Percentiles rank a stretch among this genome's conserved stretches.
These are phyloP conservation scores for Zaprionus nigranus DNA, from an alignment of 1,140 invertebrate genomes.

Conservation along the genomic window DNA sequence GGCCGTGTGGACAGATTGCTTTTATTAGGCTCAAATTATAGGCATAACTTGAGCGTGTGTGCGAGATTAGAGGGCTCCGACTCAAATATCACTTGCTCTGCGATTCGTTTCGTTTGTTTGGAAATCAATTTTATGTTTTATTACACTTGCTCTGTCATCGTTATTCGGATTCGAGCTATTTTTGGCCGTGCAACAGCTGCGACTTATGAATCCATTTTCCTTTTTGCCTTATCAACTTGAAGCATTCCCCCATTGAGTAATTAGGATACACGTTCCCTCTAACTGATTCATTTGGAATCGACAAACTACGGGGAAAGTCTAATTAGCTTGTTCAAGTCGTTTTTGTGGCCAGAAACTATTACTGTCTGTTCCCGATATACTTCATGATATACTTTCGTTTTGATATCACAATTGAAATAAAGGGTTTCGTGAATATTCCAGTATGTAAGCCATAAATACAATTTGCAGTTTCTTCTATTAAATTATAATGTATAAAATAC, in stretches of 20 bases:
- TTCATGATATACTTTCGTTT: not conserved
- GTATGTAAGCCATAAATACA: not conserved
- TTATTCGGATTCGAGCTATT: conserved; percentile 16
- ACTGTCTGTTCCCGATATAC: not conserved
- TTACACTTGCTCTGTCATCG: conserved; percentile 22
- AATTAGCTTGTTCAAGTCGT: not conserved
- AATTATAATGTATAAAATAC: not conserved
- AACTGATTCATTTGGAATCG: not conserved
- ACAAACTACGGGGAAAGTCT: not conserved
- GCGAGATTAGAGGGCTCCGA: conserved; percentile 30
- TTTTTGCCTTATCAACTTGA: conserved; percentile 12
- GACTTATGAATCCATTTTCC: conserved; percentile 34
- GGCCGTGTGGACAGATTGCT: conserved; percentile 53
- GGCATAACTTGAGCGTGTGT: conserved; percentile 25
- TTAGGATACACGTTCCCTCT: not conserved
- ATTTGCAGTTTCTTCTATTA: not conserved
- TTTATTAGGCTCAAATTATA: conserved; percentile 70
- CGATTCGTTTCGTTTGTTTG: conserved; percentile 36
- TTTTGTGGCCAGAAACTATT: not conserved
- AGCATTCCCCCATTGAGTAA: not conserved
- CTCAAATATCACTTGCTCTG: conserved; percentile 25
- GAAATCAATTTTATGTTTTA: conserved; percentile 60
- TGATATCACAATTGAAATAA: not conserved
- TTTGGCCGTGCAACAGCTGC: conserved; percentile 12
- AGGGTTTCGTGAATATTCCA: not conserved